Percentiles rank a stretch among this genome's conserved stretches.
These are phyloP conservation scores for Drosophila nigritarsus DNA, from an alignment of 2,888 invertebrate species.

Conservation along the genomic window DNA sequence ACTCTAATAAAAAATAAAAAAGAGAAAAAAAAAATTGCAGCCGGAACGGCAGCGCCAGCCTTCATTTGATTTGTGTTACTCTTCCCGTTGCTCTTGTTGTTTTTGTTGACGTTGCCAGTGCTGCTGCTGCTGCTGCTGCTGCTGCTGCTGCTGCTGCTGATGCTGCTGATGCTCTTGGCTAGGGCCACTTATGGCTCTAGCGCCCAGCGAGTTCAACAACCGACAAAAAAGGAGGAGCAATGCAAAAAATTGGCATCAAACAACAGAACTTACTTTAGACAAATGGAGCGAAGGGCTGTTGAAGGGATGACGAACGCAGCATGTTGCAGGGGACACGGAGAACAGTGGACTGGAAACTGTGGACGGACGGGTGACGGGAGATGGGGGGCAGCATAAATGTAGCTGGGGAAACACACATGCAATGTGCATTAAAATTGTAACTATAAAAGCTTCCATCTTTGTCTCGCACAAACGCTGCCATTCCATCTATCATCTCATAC, in stretches of 20 bases:
- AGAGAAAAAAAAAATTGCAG: constrained; percentile 36
- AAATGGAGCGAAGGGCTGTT: constrained; percentile 15
- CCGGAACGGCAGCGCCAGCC: constrained; percentile 56
- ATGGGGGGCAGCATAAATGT: background rate
- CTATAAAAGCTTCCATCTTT: constrained; percentile 64
- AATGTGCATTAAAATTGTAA: constrained; percentile 79
- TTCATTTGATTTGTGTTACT: constrained; percentile 76
- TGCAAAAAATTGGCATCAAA: constrained; percentile 80
- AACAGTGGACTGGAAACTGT: too few relatives aligned
- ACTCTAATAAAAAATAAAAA: constrained; percentile 51
- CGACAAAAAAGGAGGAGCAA: constrained; percentile 67
- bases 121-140: constrained; percentile 5
- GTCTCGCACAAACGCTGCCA: constrained; percentile 6
- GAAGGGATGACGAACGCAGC: constrained; percentile 22
- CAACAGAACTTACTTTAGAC: constrained; percentile 77
- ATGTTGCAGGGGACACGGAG: background rate
- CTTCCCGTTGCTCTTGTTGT: constrained; percentile 36
- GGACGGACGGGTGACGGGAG: too few relatives aligned
- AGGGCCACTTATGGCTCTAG: constrained; percentile 72
- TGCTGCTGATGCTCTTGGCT: constrained; percentile 46
- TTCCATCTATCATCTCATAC: constrained; percentile 27
- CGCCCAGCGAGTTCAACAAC: constrained; percentile 75
- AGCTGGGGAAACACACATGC: constrained; percentile 58
- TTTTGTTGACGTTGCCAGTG: constrained; percentile 27
- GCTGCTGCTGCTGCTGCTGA: constrained; percentile 6